These are phyloP conservation scores for Myotis planiceps DNA, from an alignment of 2,797 vertebrate genomes.

Conservation along the genomic window DNA sequence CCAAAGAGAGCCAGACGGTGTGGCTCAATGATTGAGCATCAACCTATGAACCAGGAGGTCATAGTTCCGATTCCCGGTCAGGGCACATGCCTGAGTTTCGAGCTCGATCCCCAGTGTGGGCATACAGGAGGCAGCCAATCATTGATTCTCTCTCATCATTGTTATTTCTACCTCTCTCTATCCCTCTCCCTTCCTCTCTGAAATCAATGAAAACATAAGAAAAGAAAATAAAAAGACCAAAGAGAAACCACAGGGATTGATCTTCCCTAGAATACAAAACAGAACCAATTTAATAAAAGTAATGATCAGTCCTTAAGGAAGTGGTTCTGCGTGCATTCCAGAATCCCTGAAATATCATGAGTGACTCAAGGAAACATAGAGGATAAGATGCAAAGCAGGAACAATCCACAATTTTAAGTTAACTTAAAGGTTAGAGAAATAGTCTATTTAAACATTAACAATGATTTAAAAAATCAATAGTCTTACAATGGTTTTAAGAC, in stretches of 20 bases:
- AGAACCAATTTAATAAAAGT: not conserved
- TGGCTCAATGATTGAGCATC: too few relatives aligned
- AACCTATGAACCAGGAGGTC: too few relatives aligned
- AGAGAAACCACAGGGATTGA: not conserved
- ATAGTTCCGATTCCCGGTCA: too few relatives aligned
- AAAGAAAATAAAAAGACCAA: not conserved
- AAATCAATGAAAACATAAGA: too few relatives aligned
- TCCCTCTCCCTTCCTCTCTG: too few relatives aligned
- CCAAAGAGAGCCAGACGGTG: not conserved
- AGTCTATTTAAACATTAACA: conserved; percentile 36
- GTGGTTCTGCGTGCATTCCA: not conserved
- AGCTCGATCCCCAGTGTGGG: too few relatives aligned
- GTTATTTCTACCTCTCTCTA: too few relatives aligned
- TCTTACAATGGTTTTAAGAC: not conserved
- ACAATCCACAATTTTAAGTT: conserved; percentile 13
- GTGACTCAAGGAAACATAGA: conserved; percentile 17
- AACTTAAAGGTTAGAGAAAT: conserved; percentile 16
- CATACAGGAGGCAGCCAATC: too few relatives aligned
- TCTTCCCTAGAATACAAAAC: not conserved
- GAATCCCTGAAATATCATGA: not conserved
- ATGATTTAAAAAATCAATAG: not conserved
- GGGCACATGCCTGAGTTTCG: too few relatives aligned
- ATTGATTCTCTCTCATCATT: too few relatives aligned
- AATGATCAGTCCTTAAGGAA: not conserved
- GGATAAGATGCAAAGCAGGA: conserved; percentile 22